Conservation (phyloP, 2,797 vertebrate genomes). For the Onychomys torridus region DNA sequence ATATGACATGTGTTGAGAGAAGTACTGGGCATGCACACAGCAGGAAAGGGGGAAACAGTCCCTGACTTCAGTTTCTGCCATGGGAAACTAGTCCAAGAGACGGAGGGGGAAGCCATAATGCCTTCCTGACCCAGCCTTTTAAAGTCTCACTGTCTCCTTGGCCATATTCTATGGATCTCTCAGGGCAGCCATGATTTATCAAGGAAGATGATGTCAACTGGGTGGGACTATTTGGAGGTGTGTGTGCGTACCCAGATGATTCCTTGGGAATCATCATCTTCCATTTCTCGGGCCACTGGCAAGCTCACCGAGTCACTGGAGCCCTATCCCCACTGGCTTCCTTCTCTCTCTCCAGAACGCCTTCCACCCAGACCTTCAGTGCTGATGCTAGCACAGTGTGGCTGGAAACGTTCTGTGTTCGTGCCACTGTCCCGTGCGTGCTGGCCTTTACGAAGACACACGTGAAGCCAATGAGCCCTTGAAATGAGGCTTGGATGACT, state of each 20-base stretch:
- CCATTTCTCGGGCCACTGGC: not conserved
- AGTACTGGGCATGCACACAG: too few species aligned
- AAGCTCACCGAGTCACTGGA: not conserved
- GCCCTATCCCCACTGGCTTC: not conserved
- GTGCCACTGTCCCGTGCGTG: too few species aligned
- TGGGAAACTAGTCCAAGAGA: not conserved
- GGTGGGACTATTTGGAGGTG: too few species aligned
- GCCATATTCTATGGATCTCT: not conserved
- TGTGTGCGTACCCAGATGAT: not conserved
- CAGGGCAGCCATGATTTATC: not conserved
- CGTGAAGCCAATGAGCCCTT: not conserved
- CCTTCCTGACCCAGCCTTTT: too few species aligned
- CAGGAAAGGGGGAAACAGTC: too few species aligned
- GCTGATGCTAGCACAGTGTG: not conserved
- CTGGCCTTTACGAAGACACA: not conserved
- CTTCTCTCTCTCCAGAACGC: not conserved
- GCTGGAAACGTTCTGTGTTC: not conserved
- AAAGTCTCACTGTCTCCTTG: too few species aligned
- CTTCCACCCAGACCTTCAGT: not conserved
- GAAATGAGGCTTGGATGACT: not conserved
- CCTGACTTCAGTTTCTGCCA: not conserved
- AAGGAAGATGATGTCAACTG: not conserved
- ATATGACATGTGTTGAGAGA: fast-evolving
- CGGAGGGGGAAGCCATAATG: not conserved
- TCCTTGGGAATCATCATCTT: not conserved